Evolutionary conservation across 2,113 vertebrate genomes (phyloP).

Genomic region (Oreochromis aureus): DNA sequence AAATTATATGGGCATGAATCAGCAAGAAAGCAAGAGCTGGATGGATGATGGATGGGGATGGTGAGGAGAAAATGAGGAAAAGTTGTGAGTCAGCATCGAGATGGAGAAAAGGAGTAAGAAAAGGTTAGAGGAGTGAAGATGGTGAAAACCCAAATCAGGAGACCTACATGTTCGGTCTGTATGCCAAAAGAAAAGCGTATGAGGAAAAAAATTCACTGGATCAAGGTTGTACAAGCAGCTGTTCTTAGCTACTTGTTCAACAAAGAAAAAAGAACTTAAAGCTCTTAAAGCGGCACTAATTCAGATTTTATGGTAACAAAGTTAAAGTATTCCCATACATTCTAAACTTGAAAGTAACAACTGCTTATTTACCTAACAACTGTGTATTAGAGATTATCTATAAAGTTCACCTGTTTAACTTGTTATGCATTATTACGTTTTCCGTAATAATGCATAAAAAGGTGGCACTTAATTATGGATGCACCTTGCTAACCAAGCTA

Average conservation of each 20-base stretch:
- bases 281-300: neutral
- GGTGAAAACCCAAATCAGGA: slow-evolving; percentile 1
- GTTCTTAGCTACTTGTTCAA: neutral
- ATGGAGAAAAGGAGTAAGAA: slow-evolving; percentile 31
- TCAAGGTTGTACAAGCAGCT: neutral
- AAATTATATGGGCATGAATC: slow-evolving; percentile 52
- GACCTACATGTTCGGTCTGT: neutral
- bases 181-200: neutral
- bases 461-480: neutral
- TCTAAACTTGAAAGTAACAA: neutral
- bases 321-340: neutral
- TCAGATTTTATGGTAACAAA: neutral
- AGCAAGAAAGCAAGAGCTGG: slow-evolving; percentile 29
- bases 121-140: neutral
- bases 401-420: neutral
- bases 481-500: neutral
- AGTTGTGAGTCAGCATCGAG: slow-evolving; percentile 49
- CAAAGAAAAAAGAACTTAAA: neutral
- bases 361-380: neutral
- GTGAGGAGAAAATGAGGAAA: slow-evolving; percentile 23
- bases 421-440: neutral
- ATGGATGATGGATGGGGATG: slow-evolving; percentile 44
- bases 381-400: neutral
- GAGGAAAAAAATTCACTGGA: neutral
- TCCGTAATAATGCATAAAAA: neutral